Evolutionary conservation across 2,113 vertebrate species (phyloP), one percentile per base, ranked within the genome.

Genomic region (Naja naja): DNA sequence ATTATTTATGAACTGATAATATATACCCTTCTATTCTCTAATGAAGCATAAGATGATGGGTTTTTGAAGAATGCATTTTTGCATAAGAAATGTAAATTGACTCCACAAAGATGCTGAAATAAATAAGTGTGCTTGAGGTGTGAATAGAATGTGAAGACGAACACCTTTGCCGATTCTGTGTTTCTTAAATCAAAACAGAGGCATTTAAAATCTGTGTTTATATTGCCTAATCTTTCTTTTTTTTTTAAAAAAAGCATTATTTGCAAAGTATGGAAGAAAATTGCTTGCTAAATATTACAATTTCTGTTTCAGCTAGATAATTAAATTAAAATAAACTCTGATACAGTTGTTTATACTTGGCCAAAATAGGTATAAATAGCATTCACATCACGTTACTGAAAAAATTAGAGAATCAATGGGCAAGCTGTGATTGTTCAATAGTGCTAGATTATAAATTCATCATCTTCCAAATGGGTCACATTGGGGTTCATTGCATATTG

Each of bases 301-400:
- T 95, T 97, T 49, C 25, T 49, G 27, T 94, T 85, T 96, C 64
- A 93, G 92, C 90, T 94, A 92, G 95, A 20, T 96, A 94, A 96
- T 95, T 81, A 81, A 81, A 55, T 88, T 89, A 53, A 91, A 89
- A 88, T 53, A 93, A 89, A 69, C 54, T 81, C 93, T 94, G 91
- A 93, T 94, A 39, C 81, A 90, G 93, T 96, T 96, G 95, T 95
- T 45, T 55, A 87, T 89, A 85, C 52, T 95, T 95, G 93, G 93
- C 85, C 94, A 94, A 94, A 97, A 96, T 94, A 97, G 95, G 94
- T 97, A 93, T 94, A 94, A 3, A 94, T 95, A 95, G 95, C 95
- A 95, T 96, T 96, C 94, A 97, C 96, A 92, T 94, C 81, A 91
- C 94, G 94, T 96, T 95, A 64, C 92, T 94, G 89, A 95, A 97